Conservation (phyloP, 2,113 vertebrate species). For the Vulpes vulpes region DNA sequence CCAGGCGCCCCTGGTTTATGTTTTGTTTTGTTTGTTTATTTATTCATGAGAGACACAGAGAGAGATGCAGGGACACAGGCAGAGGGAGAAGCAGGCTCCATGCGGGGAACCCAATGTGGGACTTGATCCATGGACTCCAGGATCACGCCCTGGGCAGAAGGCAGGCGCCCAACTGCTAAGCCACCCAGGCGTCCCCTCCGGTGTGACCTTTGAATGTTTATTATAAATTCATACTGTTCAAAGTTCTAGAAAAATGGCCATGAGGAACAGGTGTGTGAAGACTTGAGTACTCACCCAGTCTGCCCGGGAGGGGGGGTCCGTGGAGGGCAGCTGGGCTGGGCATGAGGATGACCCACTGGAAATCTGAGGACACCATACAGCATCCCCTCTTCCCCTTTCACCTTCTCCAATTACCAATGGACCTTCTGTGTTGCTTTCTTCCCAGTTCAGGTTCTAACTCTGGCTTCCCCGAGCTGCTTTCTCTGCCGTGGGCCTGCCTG, state of each 20-base stretch:
- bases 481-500: not conserved
- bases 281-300: not conserved
- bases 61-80: too few relatives aligned
- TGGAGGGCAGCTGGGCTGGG: not conserved
- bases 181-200: not conserved
- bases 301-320: not conserved
- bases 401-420: not conserved
- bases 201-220: not conserved
- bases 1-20: too few relatives aligned
- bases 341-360: not conserved
- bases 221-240: not conserved
- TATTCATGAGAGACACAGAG: too few relatives aligned
- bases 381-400: not conserved
- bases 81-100: too few relatives aligned
- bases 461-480: not conserved
- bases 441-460: not conserved
- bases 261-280: not conserved
- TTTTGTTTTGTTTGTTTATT: too few relatives aligned
- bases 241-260: not conserved
- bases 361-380: not conserved
- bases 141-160: too few relatives aligned
- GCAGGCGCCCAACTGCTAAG: too few relatives aligned
- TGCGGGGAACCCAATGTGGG: rapidly evolving
- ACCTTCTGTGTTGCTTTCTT: not conserved
- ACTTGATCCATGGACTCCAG: too few relatives aligned